Evolutionary conservation across 2,888 invertebrate genomes (phyloP).

Genomic region (Drosophila infuscata): DNA sequence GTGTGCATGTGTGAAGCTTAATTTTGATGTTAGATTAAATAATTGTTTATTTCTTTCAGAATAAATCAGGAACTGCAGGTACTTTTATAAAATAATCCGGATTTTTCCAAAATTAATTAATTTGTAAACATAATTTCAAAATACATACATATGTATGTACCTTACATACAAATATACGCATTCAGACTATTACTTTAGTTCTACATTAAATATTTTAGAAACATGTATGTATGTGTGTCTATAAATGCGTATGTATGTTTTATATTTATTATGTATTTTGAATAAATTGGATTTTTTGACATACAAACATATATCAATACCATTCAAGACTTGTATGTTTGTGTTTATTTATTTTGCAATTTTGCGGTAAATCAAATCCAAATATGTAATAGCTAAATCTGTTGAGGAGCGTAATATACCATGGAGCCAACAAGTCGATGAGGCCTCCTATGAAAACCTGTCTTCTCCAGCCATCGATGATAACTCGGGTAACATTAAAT

Average conservation of each 20-base stretch:
- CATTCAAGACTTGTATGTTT: constrained; percentile 1
- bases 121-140: constrained; percentile 1
- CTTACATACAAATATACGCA: not conserved
- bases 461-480: constrained; percentile 81
- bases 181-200: not conserved
- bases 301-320: not conserved
- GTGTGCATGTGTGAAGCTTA: not conserved
- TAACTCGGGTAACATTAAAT: constrained; percentile 70
- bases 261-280: not conserved
- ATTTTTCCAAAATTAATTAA: constrained; percentile 1
- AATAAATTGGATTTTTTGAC: not conserved
- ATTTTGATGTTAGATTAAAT: constrained; percentile 9
- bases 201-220: not conserved
- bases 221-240: not conserved
- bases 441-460: constrained; percentile 83
- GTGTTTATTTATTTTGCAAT: not conserved
- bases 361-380: not conserved
- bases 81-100: constrained; percentile 35
- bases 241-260: constrained; percentile 5
- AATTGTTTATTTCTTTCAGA: constrained; percentile 69
- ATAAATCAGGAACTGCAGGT: constrained; percentile 83
- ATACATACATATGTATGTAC: constrained; percentile 2
- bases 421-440: constrained; percentile 85
- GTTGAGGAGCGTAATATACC: constrained; percentile 83
- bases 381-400: constrained; percentile 69